Base-by-base conservation (phyloP, 35 echinoderm and acorn worm species). In the Holothuria glaberrima region DNA sequence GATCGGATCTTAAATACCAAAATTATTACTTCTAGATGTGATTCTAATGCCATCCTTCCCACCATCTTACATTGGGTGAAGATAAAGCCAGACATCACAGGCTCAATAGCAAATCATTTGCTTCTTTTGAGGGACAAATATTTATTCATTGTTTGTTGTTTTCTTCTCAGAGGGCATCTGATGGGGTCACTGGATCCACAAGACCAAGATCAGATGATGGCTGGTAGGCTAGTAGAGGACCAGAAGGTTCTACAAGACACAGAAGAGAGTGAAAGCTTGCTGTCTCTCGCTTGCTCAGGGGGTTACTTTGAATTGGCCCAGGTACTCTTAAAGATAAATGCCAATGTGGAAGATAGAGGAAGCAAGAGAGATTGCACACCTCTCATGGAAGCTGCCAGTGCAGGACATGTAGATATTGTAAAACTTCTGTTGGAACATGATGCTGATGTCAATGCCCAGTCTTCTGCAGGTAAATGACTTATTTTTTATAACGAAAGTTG, bases 351-450 rank as follows among this genome's bases (percentile, higher is more conserved):
- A 90, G 93, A 95, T 59, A 58, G 93, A 75, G 97, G 97, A 2
- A 90, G 91, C 28, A 99, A 99, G 66, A 90, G 97, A 19, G 97
- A 99, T 60, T 99, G 97, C 35, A 99, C 97, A 5, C 97, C 97
- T 18, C 63, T 99, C 32, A 99, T 99, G 97, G 96, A 99, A 50
- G 97, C 97, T 18, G 93, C 97, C 50, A 95, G 93, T 48, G 97
- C 91, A 28, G 93, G 97, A 27, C 93, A 99, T 86, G 85, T 86
- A 69, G 97, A 95, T 22, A 90, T 99, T 57, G 93, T 99, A 56
- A 95, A 94, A 70, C 80, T 99, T 27, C 32, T 99, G 64, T 65
- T 99, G 19, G 96, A 94, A 31, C 91, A 98, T 29, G 91, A 91
- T 19, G 93, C 97, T 30, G 93, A 95, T 68, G 91, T 94, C 76